These are phyloP conservation scores for Phrynocephalus forsythii DNA, from an alignment of 2,797 vertebrate genomes.

Conservation along the genomic window DNA sequence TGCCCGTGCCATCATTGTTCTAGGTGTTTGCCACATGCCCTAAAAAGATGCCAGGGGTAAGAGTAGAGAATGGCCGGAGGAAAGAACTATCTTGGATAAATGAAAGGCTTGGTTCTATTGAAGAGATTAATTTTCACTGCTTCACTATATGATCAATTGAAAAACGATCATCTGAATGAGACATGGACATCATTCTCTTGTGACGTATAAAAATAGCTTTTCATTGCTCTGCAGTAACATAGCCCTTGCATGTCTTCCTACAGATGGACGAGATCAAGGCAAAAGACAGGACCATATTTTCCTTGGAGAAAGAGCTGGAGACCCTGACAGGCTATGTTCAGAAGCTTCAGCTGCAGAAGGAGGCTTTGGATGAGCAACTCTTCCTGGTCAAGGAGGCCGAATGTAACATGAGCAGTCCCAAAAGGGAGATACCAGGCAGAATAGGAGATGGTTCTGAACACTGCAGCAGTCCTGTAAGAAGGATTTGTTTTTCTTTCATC, in stretches of 20 bases:
- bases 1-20: too few relatives aligned
- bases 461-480: conserved; percentile 93
- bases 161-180: not conserved
- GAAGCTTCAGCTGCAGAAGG: conserved; percentile 96
- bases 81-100: not conserved
- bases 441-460: conserved; percentile 95
- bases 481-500: conserved; percentile 41
- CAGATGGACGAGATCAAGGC: conserved; percentile 99
- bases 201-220: not conserved
- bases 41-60: not conserved
- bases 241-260: conserved; percentile 59
- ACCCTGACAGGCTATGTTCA: conserved; percentile 89
- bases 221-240: conserved; percentile 21
- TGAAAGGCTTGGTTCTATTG: not conserved
- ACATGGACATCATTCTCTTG: not conserved
- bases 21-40: too few relatives aligned
- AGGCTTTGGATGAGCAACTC: conserved; percentile 95
- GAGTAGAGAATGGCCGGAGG: too few relatives aligned
- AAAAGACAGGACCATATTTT: conserved; percentile 95
- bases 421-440: conserved; percentile 95
- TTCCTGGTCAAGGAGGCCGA: conserved; percentile 96
- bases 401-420: conserved; percentile 95
- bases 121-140: not conserved
- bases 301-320: conserved; percentile 96
- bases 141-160: not conserved